phyloP scores from a whole-genome alignment of 2,888 invertebrate species.

The Auanema freiburgensis region DNA sequence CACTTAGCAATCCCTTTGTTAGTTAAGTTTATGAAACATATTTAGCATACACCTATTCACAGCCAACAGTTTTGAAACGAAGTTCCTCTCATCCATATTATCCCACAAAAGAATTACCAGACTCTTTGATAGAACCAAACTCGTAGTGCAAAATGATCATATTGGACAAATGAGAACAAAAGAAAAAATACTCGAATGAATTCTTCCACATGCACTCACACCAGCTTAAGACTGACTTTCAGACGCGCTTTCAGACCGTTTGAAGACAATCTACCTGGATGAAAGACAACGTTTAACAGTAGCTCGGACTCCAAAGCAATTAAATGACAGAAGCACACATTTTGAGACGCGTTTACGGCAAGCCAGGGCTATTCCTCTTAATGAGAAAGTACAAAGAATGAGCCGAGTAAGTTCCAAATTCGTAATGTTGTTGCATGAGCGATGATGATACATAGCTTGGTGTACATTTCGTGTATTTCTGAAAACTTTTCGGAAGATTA shows the following conservation, averaged over 20 bases:
- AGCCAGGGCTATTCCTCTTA: conserved; percentile 18
- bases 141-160: no score
- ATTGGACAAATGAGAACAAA: not conserved
- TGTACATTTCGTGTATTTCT: not conserved
- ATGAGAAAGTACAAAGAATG: conserved; percentile 17
- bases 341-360: conserved; percentile 26
- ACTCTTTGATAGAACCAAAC: no score
- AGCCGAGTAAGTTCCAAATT: conserved; percentile 2
- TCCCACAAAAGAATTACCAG: no score
- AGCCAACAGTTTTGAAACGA: no score
- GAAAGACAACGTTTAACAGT: conserved; percentile 47
- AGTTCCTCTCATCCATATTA: no score
- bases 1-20: not conserved
- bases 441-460: not conserved
- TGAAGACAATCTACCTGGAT: conserved; percentile 60
- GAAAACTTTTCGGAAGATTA: not conserved
- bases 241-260: conserved; percentile 60
- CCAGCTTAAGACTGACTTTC: conserved; percentile 10
- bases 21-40: no score
- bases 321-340: conserved; percentile 6
- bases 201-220: not conserved
- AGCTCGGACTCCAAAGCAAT: not conserved
- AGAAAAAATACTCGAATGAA: not conserved
- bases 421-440: not conserved
- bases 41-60: no score